These are phyloP conservation scores for Actias luna DNA, from an alignment of 2,888 invertebrate species.

Conservation along the genomic window DNA sequence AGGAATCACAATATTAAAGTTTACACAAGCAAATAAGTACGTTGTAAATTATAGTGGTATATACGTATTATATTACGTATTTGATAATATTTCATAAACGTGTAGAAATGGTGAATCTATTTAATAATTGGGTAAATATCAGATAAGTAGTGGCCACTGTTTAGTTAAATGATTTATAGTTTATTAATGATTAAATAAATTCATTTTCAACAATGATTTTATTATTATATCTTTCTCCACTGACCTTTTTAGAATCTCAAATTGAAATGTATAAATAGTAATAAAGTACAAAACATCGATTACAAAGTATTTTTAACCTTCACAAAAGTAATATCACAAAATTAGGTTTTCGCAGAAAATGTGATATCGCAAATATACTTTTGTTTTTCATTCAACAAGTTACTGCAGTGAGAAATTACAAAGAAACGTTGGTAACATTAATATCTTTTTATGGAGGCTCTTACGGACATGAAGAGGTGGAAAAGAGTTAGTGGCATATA, in stretches of 20 bases:
- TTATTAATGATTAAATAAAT: too few species aligned
- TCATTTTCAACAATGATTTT: too few species aligned
- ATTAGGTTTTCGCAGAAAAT: background rate
- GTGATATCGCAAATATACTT: background rate
- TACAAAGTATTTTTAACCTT: background rate
- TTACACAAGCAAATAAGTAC: too few species aligned
- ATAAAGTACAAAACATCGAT: background rate
- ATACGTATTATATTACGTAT: too few species aligned
- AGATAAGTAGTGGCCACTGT: too few species aligned
- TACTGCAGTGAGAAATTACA: slow-evolving; percentile 29
- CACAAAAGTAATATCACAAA: slow-evolving; percentile 17
- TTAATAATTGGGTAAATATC: too few species aligned
- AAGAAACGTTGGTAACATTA: slow-evolving; percentile 28
- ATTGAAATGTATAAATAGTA: background rate
- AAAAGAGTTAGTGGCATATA: slow-evolving; percentile 23
- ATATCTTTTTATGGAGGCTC: slow-evolving; percentile 23
- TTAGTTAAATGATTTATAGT: too few species aligned
- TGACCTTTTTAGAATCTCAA: background rate
- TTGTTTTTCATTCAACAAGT: slow-evolving; percentile 30
- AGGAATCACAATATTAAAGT: too few species aligned
- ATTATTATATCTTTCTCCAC: background rate
- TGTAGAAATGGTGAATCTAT: too few species aligned
- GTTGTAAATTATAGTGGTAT: too few species aligned
- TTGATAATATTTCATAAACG: too few species aligned
- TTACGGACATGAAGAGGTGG: slow-evolving; percentile 3